Base-by-base conservation (phyloP, 2,888 invertebrate genomes). In the Andricus curvator region DNA sequence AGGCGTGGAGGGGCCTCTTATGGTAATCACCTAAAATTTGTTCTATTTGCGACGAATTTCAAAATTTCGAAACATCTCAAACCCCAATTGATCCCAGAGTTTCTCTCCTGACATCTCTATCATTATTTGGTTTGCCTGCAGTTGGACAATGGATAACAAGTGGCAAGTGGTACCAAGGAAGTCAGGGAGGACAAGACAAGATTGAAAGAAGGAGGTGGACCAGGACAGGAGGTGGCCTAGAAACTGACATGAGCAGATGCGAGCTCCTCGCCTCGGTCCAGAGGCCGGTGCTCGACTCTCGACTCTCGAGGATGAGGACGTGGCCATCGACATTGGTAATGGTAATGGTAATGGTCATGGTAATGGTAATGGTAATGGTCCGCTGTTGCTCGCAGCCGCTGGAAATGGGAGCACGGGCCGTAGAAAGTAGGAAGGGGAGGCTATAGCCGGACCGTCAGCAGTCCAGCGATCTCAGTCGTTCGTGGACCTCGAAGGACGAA, bases 401-500 rank as follows among this genome's bases (percentile, higher is more conserved):
- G 90, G 91, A 92, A 92, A 92, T 91, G 92, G 88, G 92, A 92
- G 92, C 91, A 91, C 78, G 78, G 83, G 82, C 83, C 83, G 83
- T 85, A 85, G 85, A 86, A 86, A 85, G 85, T 86, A 85, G 85
- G 85, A 85, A 86, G 86, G 83, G 83, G 82, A 85, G 85, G 83
- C 83, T 87, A 86, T 92, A 91, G 92, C 90, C 90, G 86, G 89
- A 90, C 89, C 88, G 89, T 88, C 90, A 89, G 86, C 86, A 88
- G 89, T 88, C 89, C 88, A 88, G 86, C 89, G 89, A 89, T 88
- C 89, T 91, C 92, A 92, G 92, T 92, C 90, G 92, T 90, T 92
- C 91, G 92, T 91, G 91, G 90, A 91, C 91, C 91, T 92, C 92
- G 91, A 92, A 92, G 92, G 92, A 92, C 92, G 92, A 90, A 88